Evolutionary conservation across 1,140 invertebrate species (phyloP).

Genomic region (Lasioglossum albipes): DNA sequence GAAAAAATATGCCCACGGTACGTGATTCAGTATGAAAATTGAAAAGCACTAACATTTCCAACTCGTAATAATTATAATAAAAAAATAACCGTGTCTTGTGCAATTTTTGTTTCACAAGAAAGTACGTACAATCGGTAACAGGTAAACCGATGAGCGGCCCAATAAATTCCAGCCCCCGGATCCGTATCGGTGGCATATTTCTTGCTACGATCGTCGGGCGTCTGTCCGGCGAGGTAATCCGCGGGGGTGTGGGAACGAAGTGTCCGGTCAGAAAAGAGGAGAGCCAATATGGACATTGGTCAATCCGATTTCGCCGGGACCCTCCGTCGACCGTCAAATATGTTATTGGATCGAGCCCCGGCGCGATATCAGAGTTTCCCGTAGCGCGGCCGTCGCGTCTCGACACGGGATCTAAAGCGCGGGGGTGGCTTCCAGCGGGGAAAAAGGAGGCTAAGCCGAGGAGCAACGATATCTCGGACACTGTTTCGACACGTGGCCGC

Average conservation of each 20-base stretch:
- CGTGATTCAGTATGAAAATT: no score
- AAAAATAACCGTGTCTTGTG: no score
- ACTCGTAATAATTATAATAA: no score
- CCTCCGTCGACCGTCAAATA: constrained; percentile 74
- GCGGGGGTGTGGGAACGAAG: constrained; percentile 27
- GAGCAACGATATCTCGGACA: constrained; percentile 26
- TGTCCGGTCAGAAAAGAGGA: constrained; percentile 21
- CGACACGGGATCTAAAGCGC: constrained; percentile 27
- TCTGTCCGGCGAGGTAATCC: constrained; percentile 55
- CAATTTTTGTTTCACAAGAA: no score
- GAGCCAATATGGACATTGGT: constrained; percentile 76
- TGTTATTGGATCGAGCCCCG: constrained; percentile 75
- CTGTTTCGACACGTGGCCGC: constrained; percentile 23
- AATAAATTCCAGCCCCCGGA: constrained; percentile 24
- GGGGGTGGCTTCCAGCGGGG: not conserved
- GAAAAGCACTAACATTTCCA: no score
- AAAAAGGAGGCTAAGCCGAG: constrained; percentile 24
- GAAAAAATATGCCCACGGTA: no score
- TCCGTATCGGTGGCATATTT: constrained; percentile 45
- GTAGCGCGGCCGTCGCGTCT: constrained; percentile 20
- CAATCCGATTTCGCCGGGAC: constrained; percentile 77
- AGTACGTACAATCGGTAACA: not conserved
- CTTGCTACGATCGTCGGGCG: constrained; percentile 43
- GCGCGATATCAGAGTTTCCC: constrained; percentile 60
- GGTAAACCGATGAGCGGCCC: not conserved